Conservation (phyloP, 35 echinoderm and acorn worm species). For the Lytechinus variegatus region DNA sequence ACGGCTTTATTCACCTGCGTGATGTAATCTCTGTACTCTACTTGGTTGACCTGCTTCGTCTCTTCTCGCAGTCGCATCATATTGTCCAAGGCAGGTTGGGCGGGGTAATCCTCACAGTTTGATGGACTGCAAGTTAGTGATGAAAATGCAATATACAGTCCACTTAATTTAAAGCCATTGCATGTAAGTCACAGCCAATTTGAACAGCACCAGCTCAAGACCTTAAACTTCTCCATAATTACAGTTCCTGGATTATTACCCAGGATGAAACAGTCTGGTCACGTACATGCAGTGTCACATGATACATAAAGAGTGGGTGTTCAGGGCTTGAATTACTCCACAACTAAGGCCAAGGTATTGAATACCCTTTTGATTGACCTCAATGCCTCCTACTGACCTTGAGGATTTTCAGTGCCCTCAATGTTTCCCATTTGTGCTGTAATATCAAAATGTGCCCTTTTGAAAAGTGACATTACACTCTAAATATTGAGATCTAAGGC, state of each 20-base stretch:
- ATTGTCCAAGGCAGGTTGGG: slow-evolving; percentile 15
- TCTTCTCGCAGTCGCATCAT: slow-evolving; percentile 7
- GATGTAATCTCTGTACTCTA: slow-evolving; percentile 20
- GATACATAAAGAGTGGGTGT: too few relatives aligned
- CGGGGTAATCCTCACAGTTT: not conserved
- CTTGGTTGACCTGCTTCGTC: slow-evolving; percentile 29
- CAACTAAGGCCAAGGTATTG: too few relatives aligned
- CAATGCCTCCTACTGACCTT: too few relatives aligned
- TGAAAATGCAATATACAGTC: not conserved
- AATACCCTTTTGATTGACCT: too few relatives aligned
- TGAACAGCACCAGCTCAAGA: too few relatives aligned
- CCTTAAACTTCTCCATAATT: too few relatives aligned
- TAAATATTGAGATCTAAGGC: not conserved
- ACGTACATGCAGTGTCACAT: too few relatives aligned
- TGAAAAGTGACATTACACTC: too few relatives aligned
- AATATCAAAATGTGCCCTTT: too few relatives aligned
- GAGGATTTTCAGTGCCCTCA: too few relatives aligned
- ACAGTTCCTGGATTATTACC: not conserved
- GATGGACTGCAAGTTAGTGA: not conserved
- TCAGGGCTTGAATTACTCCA: too few relatives aligned
- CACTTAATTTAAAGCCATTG: not conserved
- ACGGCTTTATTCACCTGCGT: not conserved
- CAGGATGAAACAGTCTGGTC: not conserved
- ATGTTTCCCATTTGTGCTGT: too few relatives aligned
- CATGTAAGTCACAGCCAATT: not conserved